Evolutionary conservation across 2,888 invertebrate genomes (phyloP), one percentile per base, ranked within the genome.

Genomic region (Mimas tiliae): DNA sequence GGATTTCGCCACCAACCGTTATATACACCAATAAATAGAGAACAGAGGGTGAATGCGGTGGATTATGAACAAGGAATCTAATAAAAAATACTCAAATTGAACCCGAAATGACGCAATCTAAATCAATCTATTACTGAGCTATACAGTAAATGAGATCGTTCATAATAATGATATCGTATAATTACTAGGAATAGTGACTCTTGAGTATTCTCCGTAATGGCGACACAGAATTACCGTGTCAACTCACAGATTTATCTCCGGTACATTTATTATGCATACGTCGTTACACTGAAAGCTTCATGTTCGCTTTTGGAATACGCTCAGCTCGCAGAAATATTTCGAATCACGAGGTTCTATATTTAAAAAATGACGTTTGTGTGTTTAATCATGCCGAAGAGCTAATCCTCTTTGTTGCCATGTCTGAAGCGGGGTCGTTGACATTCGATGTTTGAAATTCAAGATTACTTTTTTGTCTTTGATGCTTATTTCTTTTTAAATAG

Each of bases 1-100:
- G 63, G 66, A 63, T 63, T 66, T 66, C 47, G 63, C 34, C 42
- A 66, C 58, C 58, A 58, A 58, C 58, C 58, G 58, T 58, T 58
- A 58, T 58, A 58, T 58, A 58, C 55, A 55, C n/a, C 38, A 55
- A 38, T 55, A 55, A 55, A 42, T 58, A 58, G 58, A 19, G 58
- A 58, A 58, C 38, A 58, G 55, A 58, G 58, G 58, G 52, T 12
- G 58, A 58, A 38, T 58, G 55, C 55, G 38, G 16, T 34, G 55
- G 58, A 58, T 58, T 58, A 58, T 11, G 16, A 12, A 11, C 19
- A 58, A 51, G 51, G 19, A 51, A 42, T 42, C 16, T 58, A 42
- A 42, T 58, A 58, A 55, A 55, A 38, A 34, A 19, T 12, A 19
- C 19, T n/a, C 2, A 38, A 58, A 58, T 58, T 11, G 19, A 58